Evolutionary conservation across 2,113 vertebrate species (phyloP).

Genomic region (Gallinago jamesoni): DNA sequence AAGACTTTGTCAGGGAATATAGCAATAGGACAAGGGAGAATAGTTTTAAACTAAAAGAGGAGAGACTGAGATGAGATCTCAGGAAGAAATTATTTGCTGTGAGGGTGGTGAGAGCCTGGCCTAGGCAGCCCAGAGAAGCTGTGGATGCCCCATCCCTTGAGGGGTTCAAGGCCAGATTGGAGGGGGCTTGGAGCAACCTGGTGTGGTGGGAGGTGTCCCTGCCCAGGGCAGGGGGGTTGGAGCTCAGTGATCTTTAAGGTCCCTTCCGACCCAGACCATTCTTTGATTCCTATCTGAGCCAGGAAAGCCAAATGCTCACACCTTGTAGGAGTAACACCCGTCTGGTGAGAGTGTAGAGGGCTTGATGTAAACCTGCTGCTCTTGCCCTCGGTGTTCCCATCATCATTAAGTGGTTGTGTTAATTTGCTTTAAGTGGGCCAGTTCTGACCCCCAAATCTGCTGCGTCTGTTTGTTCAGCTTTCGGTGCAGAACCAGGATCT

Average conservation of each 20-base stretch:
- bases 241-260: background rate
- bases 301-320: background rate
- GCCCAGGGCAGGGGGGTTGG: background rate
- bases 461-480: conserved; percentile 72
- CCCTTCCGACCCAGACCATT: background rate
- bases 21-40: background rate
- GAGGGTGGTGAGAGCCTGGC: background rate
- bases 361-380: background rate
- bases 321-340: background rate
- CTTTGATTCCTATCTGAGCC: background rate
- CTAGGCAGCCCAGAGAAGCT: background rate
- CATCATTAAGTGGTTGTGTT: fast-evolving
- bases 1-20: background rate
- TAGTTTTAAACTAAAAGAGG: background rate
- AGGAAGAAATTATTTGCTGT: background rate
- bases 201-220: background rate
- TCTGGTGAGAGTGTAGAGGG: background rate
- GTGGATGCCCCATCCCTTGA: background rate
- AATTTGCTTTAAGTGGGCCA: background rate
- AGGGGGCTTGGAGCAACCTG: background rate
- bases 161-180: background rate
- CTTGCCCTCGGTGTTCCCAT: background rate
- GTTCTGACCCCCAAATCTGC: background rate
- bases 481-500: conserved; percentile 94
- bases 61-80: background rate